Evolutionary conservation across 1,140 invertebrate genomes (phyloP).

Genomic region (Pseudobourletiella spinata): DNA sequence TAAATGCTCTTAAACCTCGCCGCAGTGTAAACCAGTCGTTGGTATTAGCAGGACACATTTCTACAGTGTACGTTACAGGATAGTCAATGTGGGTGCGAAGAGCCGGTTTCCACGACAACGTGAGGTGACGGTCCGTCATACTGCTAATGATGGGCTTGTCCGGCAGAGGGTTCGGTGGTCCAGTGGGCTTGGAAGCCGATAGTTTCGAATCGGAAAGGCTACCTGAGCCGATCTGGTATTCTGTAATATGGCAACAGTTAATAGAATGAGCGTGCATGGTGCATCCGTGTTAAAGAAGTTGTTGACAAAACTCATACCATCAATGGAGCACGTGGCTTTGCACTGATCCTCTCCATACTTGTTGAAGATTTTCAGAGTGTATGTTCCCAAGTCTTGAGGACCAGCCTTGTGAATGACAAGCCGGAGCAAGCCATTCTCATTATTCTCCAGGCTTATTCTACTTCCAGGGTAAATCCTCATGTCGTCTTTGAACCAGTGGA

Average conservation of each 20-base stretch:
- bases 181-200: constrained; percentile 44
- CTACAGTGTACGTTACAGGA: constrained; percentile 86
- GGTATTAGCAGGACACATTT: constrained; percentile 67
- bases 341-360: constrained; percentile 73
- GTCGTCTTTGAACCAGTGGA: constrained; percentile 57
- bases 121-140: constrained; percentile 73
- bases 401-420: constrained; percentile 51
- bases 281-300: too few species aligned
- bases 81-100: constrained; percentile 45
- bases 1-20: too few species aligned
- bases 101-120: constrained; percentile 84
- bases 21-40: constrained; percentile 71
- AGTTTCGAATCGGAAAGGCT: constrained; percentile 37
- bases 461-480: constrained; percentile 68
- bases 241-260: constrained; percentile 3
- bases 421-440: constrained; percentile 67
- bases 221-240: background rate
- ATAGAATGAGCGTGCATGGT: too few species aligned
- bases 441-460: constrained; percentile 68
- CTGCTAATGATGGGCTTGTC: constrained; percentile 79
- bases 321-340: constrained; percentile 66
- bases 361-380: constrained; percentile 71
- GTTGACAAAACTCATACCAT: too few species aligned
- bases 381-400: constrained; percentile 65
- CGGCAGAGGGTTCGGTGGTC: constrained; percentile 67